Evolutionary conservation across 2,888 invertebrate species (phyloP).

Genomic region (Galeopsomyia nigrocyanea): DNA sequence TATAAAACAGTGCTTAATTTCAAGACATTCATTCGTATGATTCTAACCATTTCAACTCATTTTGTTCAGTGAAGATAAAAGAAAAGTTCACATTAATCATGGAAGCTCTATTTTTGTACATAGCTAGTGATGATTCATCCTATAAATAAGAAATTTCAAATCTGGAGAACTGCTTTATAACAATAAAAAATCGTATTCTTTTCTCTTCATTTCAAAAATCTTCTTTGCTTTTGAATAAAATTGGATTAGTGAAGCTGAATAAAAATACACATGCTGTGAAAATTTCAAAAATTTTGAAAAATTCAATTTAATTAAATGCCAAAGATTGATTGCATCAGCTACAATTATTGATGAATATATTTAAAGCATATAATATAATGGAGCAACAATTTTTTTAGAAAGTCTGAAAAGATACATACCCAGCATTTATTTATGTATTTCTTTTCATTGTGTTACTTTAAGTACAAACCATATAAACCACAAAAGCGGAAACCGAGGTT

Average conservation of each 20-base stretch:
- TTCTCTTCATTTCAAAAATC: not conserved
- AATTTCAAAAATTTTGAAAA: constrained; percentile 1
- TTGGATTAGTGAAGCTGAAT: not conserved
- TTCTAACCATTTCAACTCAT: constrained; percentile 38
- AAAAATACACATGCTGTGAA: not conserved
- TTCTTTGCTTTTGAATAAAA: constrained; percentile 8
- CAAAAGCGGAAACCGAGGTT: constrained; percentile 12
- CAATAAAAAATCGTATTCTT: constrained; percentile 3
- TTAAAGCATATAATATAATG: not conserved
- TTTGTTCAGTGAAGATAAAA: constrained; percentile 21
- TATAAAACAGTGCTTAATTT: constrained; percentile 3
- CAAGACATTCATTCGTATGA: not conserved
- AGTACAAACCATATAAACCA: not conserved
- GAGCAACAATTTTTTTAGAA: not conserved
- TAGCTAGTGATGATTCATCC: constrained; percentile 37
- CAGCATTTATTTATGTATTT: not conserved
- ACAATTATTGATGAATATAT: not conserved
- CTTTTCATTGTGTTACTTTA: not conserved
- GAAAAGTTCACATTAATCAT: constrained; percentile 26
- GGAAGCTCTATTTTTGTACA: constrained; percentile 31
- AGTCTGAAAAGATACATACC: constrained; percentile 3
- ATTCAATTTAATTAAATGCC: not conserved
- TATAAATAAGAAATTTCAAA: constrained; percentile 31
- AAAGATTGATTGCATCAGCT: not conserved
- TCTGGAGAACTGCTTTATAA: not conserved